Evolutionary conservation across 1,140 invertebrate species (phyloP), one percentile per base, ranked within the genome.

Genomic region (Daktulosphaira vitifoliae): DNA sequence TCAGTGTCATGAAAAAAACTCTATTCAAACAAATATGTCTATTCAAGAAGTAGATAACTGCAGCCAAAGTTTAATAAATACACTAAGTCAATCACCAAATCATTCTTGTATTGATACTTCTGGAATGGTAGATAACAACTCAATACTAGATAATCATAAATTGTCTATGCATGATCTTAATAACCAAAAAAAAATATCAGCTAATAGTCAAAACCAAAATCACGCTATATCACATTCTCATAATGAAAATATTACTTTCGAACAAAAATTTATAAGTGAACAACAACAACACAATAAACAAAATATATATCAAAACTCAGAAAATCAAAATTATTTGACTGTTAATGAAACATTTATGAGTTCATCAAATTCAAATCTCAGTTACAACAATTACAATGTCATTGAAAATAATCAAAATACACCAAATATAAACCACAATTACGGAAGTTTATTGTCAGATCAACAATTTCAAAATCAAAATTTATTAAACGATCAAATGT

Each of bases 41-140:
- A n/a, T 9, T n/a, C 54, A 46, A 15, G 26, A 33, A 2, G 16
- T 62, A n/a, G 46, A 29, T 62, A 62, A 56, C 39, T 39, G 44
- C 44, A 56, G 46, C 46, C 54, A 62, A 33, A 16, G 37, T 44
- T 25, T 23, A 1, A 44, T 62, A 46, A n/a, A 2, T 23, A 46
- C 44, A 44, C 56, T 26, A 46, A 62, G 29, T 33, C 56, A 44
- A 59, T 7, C 16, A 23, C 9, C 33, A 39, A 54, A 54, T 39
- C 29, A 33, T 33, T 38, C 44, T 46, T 8, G 29, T 29, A 48
- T 62, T 33, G 56, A 68, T 15, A 65, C 52, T 38, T 26, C 67
- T 22, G 50, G 67, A 33, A 39, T 65, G 64, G 65, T 68, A 26
- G 44, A 33, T 29, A 67, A 49, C 46, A 65, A 44, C 49, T n/a